Evolutionary conservation across 2,113 vertebrate species (phyloP), one percentile per base, ranked within the genome.

Genomic region (Perca schrenkii): DNA sequence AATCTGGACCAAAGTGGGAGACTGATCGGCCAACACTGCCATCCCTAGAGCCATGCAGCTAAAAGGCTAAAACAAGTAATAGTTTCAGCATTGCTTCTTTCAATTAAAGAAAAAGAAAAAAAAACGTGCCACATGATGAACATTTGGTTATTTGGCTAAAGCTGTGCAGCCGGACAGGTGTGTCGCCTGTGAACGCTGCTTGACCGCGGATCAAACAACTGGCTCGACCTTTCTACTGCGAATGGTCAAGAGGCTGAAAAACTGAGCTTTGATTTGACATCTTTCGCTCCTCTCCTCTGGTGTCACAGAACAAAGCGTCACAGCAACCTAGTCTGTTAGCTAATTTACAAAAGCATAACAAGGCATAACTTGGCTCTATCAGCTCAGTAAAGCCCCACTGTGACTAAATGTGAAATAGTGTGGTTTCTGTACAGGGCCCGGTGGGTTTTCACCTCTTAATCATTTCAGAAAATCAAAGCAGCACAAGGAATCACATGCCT

Each of bases 141-240:
- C 11, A 53, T 0, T 64, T 10, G 12, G 31, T 16, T 15, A 43
- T 43, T 43, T 43, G 40, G 40, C 40, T 54, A 47, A 60, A 68
- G 66, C 63, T 13, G 19, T 0, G 4, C 64, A 67, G 88, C 56
- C 21, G 25, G 25, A 52, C 66, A 77, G 57, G 50, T 49, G 50
- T 0, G 19, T 36, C 4, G 7, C 65, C 54, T 75, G 60, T 72
- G 52, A 66, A 65, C 49, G 8, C 61, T 3, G 66, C 25, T 47
- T n/a, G 62, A 78, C 71, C 0, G 21, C 0, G n/a, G 17, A 85
- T 86, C 79, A 79, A 82, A 83, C 16, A 8, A 66, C 60, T 67
- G 31, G 36, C 40, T 1, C 0, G 0, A 28, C 43, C 52, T 72
- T 82, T 62, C 31, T 66, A 21, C 10, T 22, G 31, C 43, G 31